These are phyloP conservation scores for Synanthedon formicaeformis DNA, from an alignment of 2,888 invertebrate species.

Conservation along the genomic window DNA sequence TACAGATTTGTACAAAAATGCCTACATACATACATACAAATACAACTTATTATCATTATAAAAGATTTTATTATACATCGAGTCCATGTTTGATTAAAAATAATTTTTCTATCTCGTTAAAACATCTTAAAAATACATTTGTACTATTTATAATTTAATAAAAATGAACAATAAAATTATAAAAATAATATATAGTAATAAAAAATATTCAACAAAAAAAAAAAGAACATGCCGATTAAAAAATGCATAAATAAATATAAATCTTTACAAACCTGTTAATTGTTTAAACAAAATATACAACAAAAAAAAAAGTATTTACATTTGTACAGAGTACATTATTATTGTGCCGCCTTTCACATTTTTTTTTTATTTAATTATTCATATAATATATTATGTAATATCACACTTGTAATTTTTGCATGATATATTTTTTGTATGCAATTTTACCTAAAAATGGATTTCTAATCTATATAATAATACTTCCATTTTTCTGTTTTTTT, in stretches of 20 bases:
- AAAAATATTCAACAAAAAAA: constrained; percentile 8
- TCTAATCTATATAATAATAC: no score
- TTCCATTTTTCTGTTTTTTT: no score
- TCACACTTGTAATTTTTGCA: constrained; percentile 1
- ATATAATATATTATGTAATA: constrained; percentile 2
- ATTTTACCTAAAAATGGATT: no score
- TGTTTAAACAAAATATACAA: background rate
- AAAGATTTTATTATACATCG: no score
- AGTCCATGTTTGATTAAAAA: constrained; percentile 23
- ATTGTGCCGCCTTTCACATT: background rate
- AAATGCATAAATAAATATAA: constrained; percentile 12
- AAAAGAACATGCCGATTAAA: constrained; percentile 17
- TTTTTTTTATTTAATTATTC: constrained; percentile 15
- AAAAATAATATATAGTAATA: constrained; percentile 22
- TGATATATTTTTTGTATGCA: no score
- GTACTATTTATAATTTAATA: constrained; percentile 61
- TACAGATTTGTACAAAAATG: constrained; percentile 55
- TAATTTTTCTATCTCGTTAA: constrained; percentile 18
- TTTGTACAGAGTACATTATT: constrained; percentile 16
- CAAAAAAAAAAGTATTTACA: constrained; percentile 39
- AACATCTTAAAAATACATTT: constrained; percentile 53
- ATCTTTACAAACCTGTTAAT: constrained; percentile 18
- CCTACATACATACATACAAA: constrained; percentile 7
- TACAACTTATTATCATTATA: constrained; percentile 22
- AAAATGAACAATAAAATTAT: constrained; percentile 26